Evolutionary conservation across 35 echinoderm and acorn worm genomes (phyloP).

Genomic region (Acanthaster planci): DNA sequence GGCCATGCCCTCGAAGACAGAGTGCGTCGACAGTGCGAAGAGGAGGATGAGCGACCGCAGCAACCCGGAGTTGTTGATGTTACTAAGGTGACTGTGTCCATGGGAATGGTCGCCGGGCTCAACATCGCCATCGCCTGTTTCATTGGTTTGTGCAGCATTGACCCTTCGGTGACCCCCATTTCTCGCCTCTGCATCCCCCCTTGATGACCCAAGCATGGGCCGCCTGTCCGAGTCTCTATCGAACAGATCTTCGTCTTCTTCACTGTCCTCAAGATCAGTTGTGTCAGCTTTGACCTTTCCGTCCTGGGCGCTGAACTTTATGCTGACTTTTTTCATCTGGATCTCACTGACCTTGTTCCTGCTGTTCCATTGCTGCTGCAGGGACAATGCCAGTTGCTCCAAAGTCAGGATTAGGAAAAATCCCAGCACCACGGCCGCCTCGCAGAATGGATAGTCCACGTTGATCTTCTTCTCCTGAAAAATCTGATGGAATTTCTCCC

Average conservation of each 20-base stretch:
- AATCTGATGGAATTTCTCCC: constrained; percentile 75
- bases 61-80: constrained; percentile 36
- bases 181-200: constrained; percentile 19
- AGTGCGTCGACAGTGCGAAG: constrained; percentile 85
- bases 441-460: constrained; percentile 76
- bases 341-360: not conserved
- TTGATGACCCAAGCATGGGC: constrained; percentile 27
- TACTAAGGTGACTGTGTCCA: constrained; percentile 82
- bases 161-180: constrained; percentile 19
- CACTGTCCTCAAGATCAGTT: constrained; percentile 28
- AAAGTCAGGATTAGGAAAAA: constrained; percentile 90
- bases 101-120: not conserved
- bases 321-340: not conserved
- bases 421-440: constrained; percentile 77
- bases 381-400: constrained; percentile 62
- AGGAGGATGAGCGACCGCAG: constrained; percentile 79
- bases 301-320: not conserved
- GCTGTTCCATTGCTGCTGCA: constrained; percentile 24
- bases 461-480: constrained; percentile 47
- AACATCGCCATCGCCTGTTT: constrained; percentile 11
- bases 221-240: constrained; percentile 13
- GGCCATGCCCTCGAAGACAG: constrained; percentile 96
- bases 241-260: constrained; percentile 61
- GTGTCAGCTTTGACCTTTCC: not conserved
- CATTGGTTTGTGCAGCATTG: not conserved